A percentile compares a stretch with the other conserved stretches of the same genome.
These are phyloP conservation scores for Caenorhabditis afra DNA, from an alignment of 2,888 invertebrate genomes.

Conservation along the genomic window DNA sequence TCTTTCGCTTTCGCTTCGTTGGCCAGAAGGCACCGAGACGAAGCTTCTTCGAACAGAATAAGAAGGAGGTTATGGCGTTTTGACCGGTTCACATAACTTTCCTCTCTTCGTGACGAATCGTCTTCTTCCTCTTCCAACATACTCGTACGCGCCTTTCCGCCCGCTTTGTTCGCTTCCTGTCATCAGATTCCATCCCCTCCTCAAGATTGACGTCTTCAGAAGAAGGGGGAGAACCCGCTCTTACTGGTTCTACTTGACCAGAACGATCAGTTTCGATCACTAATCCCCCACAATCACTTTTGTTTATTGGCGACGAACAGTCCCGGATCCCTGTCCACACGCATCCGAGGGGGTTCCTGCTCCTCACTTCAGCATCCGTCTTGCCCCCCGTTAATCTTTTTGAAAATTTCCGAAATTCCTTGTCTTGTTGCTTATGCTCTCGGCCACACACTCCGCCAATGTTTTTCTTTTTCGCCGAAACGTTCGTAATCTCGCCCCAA, in stretches of 20 bases:
- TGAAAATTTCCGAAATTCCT: constrained; percentile 38
- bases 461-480: constrained; percentile 41
- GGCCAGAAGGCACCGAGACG: background rate
- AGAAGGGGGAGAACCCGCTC: too few species aligned
- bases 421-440: constrained; percentile 17
- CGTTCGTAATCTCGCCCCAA: constrained; percentile 48
- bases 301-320: background rate
- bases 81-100: constrained; percentile 46
- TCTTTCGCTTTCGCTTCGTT: background rate
- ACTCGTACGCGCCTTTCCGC: constrained; percentile 10
- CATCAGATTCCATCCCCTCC: background rate
- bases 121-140: constrained; percentile 15
- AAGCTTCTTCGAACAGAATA: background rate
- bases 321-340: too few species aligned
- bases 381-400: constrained; percentile 8
- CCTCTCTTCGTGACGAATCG: constrained; percentile 21
- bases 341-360: too few species aligned
- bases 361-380: background rate
- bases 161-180: constrained; percentile 20
- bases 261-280: constrained; percentile 32
- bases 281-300: constrained; percentile 11
- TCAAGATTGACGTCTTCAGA: background rate
- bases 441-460: constrained; percentile 15
- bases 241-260: constrained; percentile 43
- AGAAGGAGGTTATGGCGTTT: constrained; percentile 5